Evolutionary conservation across 1,140 invertebrate species (phyloP), one percentile per base, ranked within the genome.

Genomic region (Dendrolimus punctatus): DNA sequence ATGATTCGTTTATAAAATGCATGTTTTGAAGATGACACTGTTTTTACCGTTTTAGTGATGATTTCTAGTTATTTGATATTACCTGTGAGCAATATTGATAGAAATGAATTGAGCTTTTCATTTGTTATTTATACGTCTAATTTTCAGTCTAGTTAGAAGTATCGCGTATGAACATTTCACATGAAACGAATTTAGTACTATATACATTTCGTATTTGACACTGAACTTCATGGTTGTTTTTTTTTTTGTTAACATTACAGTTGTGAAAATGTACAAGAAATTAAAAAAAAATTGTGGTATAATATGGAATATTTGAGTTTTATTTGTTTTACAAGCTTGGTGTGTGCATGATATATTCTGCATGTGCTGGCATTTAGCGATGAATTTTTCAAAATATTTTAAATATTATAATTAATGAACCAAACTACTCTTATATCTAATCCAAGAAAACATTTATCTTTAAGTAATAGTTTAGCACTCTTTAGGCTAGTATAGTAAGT

Each of bases 401-500:
- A 75, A 10, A 8, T 10, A 8, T 10, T 10, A 45, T 45, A n/a
- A 45, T 45, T 45, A 9, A 9, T 45, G n/a, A 45, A 45, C 43
- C 43, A n/a, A 9, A 9, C 23, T 45, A 45, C 43, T 45, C 43
- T 45, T 9, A 38, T 41, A 38, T 49, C 7, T 49, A 41, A 41
- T 41, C 71, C 75, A 82, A 81, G 77, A 77, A 81, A 84, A 71
- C 72, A 68, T 63, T 54, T 77, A 75, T 73, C 69, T 72, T 51
- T 85, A 80, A 83, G 78, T 62, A 48, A 71, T 79, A 80, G 73
- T 73, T 73, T 83, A 83, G 79, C 80, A 80, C 73, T 73, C 61
- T 79, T 65, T 82, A 85, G 81, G 68, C 59, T 83, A 43, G 55
- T 82, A 72, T 80, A 85, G 80, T 84, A 81, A 84, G 78, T 78